Evolutionary conservation across 2,113 vertebrate species (phyloP), one percentile per base, ranked within the genome.

Genomic region (Tyto alba): DNA sequence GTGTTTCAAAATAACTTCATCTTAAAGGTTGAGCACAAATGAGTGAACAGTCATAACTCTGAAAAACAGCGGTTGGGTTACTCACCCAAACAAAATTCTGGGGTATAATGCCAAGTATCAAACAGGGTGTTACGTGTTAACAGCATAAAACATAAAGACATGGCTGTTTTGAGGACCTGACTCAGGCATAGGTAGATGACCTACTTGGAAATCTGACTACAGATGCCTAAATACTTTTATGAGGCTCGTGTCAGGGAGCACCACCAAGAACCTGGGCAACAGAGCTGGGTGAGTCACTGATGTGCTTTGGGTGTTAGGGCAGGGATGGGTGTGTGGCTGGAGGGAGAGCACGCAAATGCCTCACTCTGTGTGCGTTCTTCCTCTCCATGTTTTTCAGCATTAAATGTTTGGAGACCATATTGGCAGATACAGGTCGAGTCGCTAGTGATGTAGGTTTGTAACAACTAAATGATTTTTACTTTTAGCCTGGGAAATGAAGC

Each of bases 261-360:
- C 62, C 83, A 11, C 34, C 55, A 48, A 43, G 85, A 68, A 12
- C 14, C 32, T 38, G 19, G 45, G 27, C 1, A 1, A 40, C 34
- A 47, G 77, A 53, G 41, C 43, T 69, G 30, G n/a, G 25, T 7
- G 57, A 40, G 56, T 25, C 47, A 16, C 32, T 52, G 36, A 12
- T 48, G 23, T 3, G 1, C 22, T 9, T 71, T 62, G 60, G 36
- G 25, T 75, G 74, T 38, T 15, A 12, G 32, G 62, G 30, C 60
- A 74, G 0, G 0, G 30, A 16, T 0, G 1, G 2, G 8, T 40
- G 10, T 48, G 25, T 2, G 4, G 4, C 57, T 52, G 32, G 26
- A 93, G 30, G 29, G 22, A 81, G 10, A 8, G 14, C 30, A 21
- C 19, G 18, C 88, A 60, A 50, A 45, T 6, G 2, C 38, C 57